Conservation (phyloP, 2,888 invertebrate genomes). For the Plemyria rubiginata region DNA sequence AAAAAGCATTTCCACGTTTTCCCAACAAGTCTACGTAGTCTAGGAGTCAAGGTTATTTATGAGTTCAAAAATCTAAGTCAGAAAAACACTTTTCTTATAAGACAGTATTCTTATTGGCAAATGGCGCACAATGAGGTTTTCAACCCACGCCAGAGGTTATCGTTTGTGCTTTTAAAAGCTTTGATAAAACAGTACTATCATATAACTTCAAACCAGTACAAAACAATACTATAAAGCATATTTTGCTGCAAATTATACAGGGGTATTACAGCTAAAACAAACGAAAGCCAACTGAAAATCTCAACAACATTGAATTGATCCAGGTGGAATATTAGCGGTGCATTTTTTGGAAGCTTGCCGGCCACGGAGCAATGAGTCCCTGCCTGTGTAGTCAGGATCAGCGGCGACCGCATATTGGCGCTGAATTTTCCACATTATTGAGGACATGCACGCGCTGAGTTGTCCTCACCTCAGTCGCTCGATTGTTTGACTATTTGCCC, state of each 20-base stretch:
- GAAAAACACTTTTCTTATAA: background rate
- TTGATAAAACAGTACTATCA: no score
- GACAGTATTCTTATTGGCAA: constrained; percentile 10
- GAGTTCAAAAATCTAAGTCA: background rate
- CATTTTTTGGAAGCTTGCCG: constrained; percentile 43
- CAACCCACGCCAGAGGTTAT: background rate
- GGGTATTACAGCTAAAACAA: background rate
- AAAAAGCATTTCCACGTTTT: no score
- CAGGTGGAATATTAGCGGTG: constrained; percentile 22
- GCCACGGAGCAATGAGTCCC: constrained; percentile 19
- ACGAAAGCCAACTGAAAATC: constrained; percentile 2
- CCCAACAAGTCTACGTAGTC: no score
- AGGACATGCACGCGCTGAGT: constrained; percentile 35
- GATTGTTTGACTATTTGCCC: constrained; percentile 15
- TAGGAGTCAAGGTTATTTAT: background rate
- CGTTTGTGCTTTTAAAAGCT: background rate
- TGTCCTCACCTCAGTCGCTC: constrained; percentile 22
- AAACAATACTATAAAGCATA: no score
- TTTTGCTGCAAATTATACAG: no score
- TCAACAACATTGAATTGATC: constrained; percentile 8
- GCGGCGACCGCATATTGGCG: constrained; percentile 50
- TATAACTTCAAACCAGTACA: no score
- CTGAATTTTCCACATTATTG: constrained; percentile 49
- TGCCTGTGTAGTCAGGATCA: constrained; percentile 48
- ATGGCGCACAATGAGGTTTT: constrained; percentile 1